Base-by-base conservation (phyloP, 2,888 invertebrate genomes). In the Baccha elongata region DNA sequence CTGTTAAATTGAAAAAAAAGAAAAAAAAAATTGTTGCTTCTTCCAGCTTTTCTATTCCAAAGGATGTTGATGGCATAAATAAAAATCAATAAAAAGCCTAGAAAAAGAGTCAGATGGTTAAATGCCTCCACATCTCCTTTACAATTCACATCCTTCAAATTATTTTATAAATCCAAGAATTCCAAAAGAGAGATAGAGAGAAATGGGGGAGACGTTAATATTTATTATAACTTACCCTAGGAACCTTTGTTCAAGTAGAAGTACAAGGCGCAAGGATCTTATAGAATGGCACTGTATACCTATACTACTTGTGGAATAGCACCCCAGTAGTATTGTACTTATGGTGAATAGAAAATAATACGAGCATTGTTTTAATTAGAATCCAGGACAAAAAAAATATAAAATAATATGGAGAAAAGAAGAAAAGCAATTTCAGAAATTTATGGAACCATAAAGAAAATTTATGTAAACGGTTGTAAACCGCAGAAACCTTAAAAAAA, bases 341-440 rank as follows among this genome's bases (percentile, higher is more conserved):
- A 52, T 19, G 50, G 29, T 71, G 42, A 67, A 81, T 76, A 50
- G 60, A 48, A 76, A 68, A 76, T 76, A 76, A 72, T 55, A 67
- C 65, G 53, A 50, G 72, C 67, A 76, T 83, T 72, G 72, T 83
- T 83, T 83, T 83, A 83, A 83, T 83, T 83, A 81, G 69, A 62
- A 72, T 35, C 23, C 2, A 1, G 13, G 13, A 52, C 26, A 46
- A 29, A 60, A 55, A n/a, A 53, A 64, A 23, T 19, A 32, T n/a
- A 52, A 26, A 44, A 29, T 88, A 89, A 89, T n/a, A n/a, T n/a
- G 89, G 84, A 92, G 88, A 52, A 23, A 35, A 37, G 10, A 32
- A 55, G 23, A 58, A 44, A 52, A 67, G 76, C 60, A 72, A 76
- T 81, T 76, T 81, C 48, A 76, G 48, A 72, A 76, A 81, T 76